These are phyloP conservation scores for Gymnodraco acuticeps DNA, from an alignment of 2,797 vertebrate genomes.

Conservation along the genomic window DNA sequence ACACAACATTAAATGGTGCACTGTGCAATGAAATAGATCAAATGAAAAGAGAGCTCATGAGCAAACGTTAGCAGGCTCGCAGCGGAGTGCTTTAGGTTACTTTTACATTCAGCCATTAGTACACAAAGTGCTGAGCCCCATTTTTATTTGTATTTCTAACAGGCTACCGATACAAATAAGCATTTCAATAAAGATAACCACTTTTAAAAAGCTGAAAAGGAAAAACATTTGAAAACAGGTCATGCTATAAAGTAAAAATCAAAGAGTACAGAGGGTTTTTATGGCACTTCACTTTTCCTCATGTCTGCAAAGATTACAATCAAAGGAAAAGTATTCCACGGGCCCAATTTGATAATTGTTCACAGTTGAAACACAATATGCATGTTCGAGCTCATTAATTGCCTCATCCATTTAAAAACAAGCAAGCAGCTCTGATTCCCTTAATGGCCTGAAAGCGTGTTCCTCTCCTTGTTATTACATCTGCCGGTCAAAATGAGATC, in stretches of 20 bases:
- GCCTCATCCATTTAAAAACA: conserved; percentile 23
- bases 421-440: conserved; percentile 33
- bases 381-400: conserved; percentile 28
- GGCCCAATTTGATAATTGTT: conserved; percentile 26
- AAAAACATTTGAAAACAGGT: conserved; percentile 1
- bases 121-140: conserved; percentile 22
- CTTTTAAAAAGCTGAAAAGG: conserved; percentile 10
- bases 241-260: conserved; percentile 51
- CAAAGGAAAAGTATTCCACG: conserved; percentile 64
- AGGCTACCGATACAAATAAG: conserved; percentile 23
- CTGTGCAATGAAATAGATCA: conserved; percentile 39
- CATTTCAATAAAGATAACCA: conserved; percentile 36
- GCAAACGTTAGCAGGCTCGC: conserved; percentile 41
- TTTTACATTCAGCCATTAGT: conserved; percentile 71
- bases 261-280: conserved; percentile 23
- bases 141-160: neutral
- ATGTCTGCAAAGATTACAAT: conserved; percentile 58
- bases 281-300: conserved; percentile 69
- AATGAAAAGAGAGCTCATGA: conserved; percentile 39
- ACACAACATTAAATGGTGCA: conserved; percentile 25
- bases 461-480: conserved; percentile 21
- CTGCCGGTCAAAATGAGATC: conserved; percentile 43
- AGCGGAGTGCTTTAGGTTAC: conserved; percentile 26
- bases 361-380: conserved; percentile 53
- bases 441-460: conserved; percentile 32